These are phyloP conservation scores for Drosophila teissieri DNA, from an alignment of 1,140 invertebrate genomes.

Conservation along the genomic window DNA sequence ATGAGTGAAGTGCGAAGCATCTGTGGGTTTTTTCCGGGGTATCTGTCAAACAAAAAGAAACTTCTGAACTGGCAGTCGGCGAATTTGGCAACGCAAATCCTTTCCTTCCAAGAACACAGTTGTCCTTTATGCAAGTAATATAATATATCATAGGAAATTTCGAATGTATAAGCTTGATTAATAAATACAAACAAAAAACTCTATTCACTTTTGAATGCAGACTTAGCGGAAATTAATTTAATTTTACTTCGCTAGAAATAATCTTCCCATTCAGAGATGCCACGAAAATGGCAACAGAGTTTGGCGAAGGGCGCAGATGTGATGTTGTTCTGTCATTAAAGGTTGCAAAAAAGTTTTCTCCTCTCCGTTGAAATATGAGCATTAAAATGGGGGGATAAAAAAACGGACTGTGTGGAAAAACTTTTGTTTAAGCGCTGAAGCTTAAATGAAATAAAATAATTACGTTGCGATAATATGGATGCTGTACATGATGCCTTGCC, in stretches of 20 bases:
- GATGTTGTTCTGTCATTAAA: conserved; percentile 48
- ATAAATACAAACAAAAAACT: too few relatives aligned
- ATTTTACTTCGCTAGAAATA: neutral
- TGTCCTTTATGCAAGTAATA: neutral
- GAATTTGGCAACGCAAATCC: conserved; percentile 1
- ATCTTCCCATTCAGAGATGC: neutral
- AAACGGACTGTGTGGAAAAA: neutral
- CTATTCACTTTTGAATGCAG: neutral
- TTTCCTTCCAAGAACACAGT: neutral
- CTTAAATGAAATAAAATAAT: conserved; percentile 39
- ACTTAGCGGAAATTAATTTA: neutral
- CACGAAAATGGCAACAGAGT: neutral
- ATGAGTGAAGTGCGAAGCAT: conserved; percentile 49
- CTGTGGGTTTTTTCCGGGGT: neutral
- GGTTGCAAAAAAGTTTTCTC: conserved; percentile 47
- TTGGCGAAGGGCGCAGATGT: neutral
- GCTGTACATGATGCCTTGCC: neutral
- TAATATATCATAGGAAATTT: neutral
- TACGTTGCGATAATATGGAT: conserved; percentile 12
- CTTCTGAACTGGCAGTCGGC: conserved; percentile 51
- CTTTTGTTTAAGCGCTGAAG: conserved; percentile 3
- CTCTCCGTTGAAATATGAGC: conserved; percentile 13
- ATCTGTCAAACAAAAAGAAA: conserved; percentile 50
- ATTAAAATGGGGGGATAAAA: conserved; percentile 1
- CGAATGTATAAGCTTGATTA: too few relatives aligned